phyloP scores from a whole-genome alignment of 2,113 vertebrate species.

The Plotosus lineatus region DNA sequence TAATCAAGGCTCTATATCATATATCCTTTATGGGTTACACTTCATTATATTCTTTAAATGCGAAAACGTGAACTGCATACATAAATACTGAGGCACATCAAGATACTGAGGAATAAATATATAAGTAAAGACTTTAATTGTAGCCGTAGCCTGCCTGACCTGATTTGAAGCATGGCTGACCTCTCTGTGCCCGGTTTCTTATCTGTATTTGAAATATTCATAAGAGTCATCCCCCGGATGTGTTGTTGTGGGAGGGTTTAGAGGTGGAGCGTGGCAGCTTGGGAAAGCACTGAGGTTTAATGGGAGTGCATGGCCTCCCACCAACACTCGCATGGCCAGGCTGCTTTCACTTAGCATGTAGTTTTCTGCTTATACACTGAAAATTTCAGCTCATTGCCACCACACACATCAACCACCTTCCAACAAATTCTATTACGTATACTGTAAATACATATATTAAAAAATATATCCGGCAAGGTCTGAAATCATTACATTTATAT shows the following conservation, averaged over 20 bases:
- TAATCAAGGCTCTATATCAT: background rate
- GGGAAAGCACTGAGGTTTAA: conserved; percentile 43
- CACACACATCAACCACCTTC: conserved; percentile 17
- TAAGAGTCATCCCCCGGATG: conserved; percentile 39
- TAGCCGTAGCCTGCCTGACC: conserved; percentile 32
- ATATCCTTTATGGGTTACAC: background rate
- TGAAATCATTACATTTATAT: conserved; percentile 31
- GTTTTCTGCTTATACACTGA: conserved; percentile 14
- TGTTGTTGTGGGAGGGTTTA: conserved; percentile 43
- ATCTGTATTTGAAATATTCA: conserved; percentile 57
- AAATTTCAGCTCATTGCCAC: conserved; percentile 16
- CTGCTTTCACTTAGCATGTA: conserved; percentile 29
- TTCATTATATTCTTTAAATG: background rate
- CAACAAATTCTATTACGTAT: conserved; percentile 24
- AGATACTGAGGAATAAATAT: conserved; percentile 18
- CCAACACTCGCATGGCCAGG: conserved; percentile 17
- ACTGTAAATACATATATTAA: conserved; percentile 27
- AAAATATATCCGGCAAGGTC: conserved; percentile 16
- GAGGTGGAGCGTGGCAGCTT: conserved; percentile 45
- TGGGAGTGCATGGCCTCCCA: conserved; percentile 35
- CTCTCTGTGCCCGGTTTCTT: conserved; percentile 51
- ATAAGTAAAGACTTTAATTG: conserved; percentile 22
- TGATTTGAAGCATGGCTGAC: conserved; percentile 54
- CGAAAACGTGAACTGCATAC: background rate
- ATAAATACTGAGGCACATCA: background rate